Conservation (phyloP, 2,888 invertebrate species). For the Catocala sponsa region DNA sequence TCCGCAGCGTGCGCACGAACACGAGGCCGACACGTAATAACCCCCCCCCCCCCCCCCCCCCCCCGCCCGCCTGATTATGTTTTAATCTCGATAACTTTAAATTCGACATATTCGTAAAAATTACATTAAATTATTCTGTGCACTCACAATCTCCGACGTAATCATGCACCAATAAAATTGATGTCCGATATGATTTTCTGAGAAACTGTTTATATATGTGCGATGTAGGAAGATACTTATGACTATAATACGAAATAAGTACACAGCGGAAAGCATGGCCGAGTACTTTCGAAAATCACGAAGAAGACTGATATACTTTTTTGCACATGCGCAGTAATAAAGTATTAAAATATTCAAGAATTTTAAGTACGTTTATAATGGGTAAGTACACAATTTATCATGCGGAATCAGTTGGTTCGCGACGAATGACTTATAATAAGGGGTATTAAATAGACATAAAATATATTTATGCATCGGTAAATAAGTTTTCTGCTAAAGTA, state of each 20-base stretch:
- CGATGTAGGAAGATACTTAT: slow-evolving; percentile 48
- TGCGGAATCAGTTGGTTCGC: slow-evolving; percentile 11
- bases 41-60: slow-evolving; percentile 52
- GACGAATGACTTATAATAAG: slow-evolving; percentile 23
- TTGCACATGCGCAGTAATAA: slow-evolving; percentile 37
- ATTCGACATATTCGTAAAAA: slow-evolving; percentile 68
- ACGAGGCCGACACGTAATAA: slow-evolving; percentile 48
- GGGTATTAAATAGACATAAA: slow-evolving; percentile 24
- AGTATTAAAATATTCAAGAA: slow-evolving; percentile 38
- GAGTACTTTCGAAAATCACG: slow-evolving; percentile 44
- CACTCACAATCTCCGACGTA: slow-evolving; percentile 58
- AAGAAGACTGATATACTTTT: slow-evolving; percentile 40
- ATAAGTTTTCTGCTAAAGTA: slow-evolving; percentile 3
- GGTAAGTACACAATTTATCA: slow-evolving; percentile 19
- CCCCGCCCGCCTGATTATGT: slow-evolving; percentile 57
- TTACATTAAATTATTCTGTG: slow-evolving; percentile 65
- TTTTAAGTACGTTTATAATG: slow-evolving; percentile 36
- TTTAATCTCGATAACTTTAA: slow-evolving; percentile 70
- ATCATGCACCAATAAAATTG: slow-evolving; percentile 67
- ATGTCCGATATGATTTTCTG: slow-evolving; percentile 66
- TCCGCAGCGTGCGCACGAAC: slow-evolving; percentile 17
- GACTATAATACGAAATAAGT: slow-evolving; percentile 41
- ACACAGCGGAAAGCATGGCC: slow-evolving; percentile 25
- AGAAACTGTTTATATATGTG: slow-evolving; percentile 59
- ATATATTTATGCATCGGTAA: slow-evolving; percentile 10